These are phyloP conservation scores for Ormyrus labotus DNA, from an alignment of 2,888 invertebrate species.

Conservation along the genomic window DNA sequence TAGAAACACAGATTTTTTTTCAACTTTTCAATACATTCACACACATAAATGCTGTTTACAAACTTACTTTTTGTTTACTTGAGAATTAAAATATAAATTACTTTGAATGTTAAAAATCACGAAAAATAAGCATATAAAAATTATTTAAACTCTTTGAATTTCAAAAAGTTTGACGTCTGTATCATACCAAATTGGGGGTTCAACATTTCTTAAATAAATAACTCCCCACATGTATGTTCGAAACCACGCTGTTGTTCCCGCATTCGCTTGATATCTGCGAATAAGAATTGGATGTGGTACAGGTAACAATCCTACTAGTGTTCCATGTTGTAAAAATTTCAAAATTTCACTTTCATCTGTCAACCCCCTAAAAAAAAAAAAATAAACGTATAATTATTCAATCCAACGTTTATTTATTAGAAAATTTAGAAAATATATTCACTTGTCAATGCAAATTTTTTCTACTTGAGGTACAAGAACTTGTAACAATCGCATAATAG, in stretches of 20 bases:
- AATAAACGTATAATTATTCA: slow-evolving; percentile 4
- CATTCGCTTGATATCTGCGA: slow-evolving; percentile 98
- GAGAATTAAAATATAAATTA: slow-evolving; percentile 20
- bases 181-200: slow-evolving; percentile 99
- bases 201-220: slow-evolving; percentile 97
- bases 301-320: slow-evolving; percentile 96
- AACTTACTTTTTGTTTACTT: slow-evolving; percentile 14
- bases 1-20: slow-evolving; percentile 5
- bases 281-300: slow-evolving; percentile 99
- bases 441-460: slow-evolving; percentile 95
- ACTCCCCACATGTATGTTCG: slow-evolving; percentile 99
- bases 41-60: slow-evolving; percentile 32
- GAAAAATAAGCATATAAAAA: slow-evolving; percentile 31
- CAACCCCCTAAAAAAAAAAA: slow-evolving; percentile 84
- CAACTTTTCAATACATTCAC: slow-evolving; percentile 12
- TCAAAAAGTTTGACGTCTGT: slow-evolving; percentile 99
- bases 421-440: slow-evolving; percentile 30
- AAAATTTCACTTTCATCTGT: slow-evolving; percentile 99
- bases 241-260: slow-evolving; percentile 99
- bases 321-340: slow-evolving; percentile 98
- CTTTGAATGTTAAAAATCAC: slow-evolving; percentile 11
- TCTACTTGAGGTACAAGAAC: slow-evolving; percentile 99
- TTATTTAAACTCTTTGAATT: slow-evolving; percentile 91
- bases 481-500: slow-evolving; percentile 98
- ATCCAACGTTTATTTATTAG: slow-evolving; percentile 1